Conservation (phyloP, 2,888 invertebrate genomes). For the Bellardia bayeri region DNA sequence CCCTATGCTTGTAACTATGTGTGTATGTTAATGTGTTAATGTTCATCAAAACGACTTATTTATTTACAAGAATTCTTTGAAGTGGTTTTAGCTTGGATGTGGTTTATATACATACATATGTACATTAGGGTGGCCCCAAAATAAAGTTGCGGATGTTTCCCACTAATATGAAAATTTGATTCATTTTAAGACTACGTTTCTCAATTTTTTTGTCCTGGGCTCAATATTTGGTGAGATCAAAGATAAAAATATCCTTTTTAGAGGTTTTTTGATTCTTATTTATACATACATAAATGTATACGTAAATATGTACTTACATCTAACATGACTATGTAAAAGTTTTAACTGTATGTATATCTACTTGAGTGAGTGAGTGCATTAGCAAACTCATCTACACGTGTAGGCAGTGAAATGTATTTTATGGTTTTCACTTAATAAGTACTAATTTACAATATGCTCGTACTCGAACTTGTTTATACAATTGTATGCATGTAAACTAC, state of each 20-base stretch:
- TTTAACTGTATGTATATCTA: background rate
- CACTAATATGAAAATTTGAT: no score
- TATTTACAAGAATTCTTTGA: background rate
- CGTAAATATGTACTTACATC: no score
- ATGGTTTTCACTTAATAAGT: constrained; percentile 46
- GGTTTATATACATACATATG: background rate
- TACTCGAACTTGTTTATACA: background rate
- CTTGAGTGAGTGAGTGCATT: background rate
- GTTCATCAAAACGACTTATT: background rate
- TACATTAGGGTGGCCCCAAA: no score
- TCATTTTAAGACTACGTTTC: no score
- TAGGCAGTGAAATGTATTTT: constrained; percentile 34
- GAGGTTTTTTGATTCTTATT: no score
- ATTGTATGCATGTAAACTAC: background rate
- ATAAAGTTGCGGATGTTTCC: no score
- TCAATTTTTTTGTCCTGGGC: no score
- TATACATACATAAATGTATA: no score
- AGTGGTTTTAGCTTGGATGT: background rate
- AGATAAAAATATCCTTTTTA: no score
- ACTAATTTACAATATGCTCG: constrained; percentile 28
- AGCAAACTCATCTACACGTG: background rate
- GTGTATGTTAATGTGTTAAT: no score
- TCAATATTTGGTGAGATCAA: no score
- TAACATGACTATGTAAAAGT: background rate
- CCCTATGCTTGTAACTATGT: background rate